phyloP scores from a whole-genome alignment of 2,113 vertebrate species.

The Cephalopterus ornatus region DNA sequence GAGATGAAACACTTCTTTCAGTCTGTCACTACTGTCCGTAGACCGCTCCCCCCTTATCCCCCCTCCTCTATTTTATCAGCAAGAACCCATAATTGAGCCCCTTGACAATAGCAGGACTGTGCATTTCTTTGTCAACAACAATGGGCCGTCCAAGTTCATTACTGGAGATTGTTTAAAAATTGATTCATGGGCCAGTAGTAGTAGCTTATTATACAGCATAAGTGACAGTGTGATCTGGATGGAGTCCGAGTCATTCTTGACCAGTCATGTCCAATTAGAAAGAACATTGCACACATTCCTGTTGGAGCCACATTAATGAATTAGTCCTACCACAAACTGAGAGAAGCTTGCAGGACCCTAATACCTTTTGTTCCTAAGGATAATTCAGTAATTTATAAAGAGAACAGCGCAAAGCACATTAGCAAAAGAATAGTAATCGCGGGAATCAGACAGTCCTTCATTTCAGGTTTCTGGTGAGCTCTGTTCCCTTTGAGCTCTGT shows the following conservation, averaged over 20 bases:
- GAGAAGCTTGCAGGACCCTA: constrained; percentile 70
- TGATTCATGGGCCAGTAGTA: constrained; percentile 74
- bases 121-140: constrained; percentile 73
- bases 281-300: constrained; percentile 73
- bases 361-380: constrained; percentile 76
- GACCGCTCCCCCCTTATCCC: not conserved
- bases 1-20: constrained; percentile 63
- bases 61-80: constrained; percentile 57
- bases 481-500: fast-evolving
- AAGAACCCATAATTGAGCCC: constrained; percentile 73
- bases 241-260: constrained; percentile 74
- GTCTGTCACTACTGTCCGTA: constrained; percentile 46
- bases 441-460: not conserved
- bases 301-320: constrained; percentile 80
- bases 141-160: constrained; percentile 81
- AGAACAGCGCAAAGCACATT: constrained; percentile 57
- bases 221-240: constrained; percentile 76
- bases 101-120: constrained; percentile 72
- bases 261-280: constrained; percentile 82
- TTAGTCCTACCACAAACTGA: constrained; percentile 81
- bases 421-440: constrained; percentile 17
- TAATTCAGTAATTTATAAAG: constrained; percentile 76
- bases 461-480: not conserved
- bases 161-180: constrained; percentile 74
- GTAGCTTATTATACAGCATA: constrained; percentile 80